Evolutionary conservation across 1,140 invertebrate species (phyloP).

Genomic region (Drosophila baimaii): DNA sequence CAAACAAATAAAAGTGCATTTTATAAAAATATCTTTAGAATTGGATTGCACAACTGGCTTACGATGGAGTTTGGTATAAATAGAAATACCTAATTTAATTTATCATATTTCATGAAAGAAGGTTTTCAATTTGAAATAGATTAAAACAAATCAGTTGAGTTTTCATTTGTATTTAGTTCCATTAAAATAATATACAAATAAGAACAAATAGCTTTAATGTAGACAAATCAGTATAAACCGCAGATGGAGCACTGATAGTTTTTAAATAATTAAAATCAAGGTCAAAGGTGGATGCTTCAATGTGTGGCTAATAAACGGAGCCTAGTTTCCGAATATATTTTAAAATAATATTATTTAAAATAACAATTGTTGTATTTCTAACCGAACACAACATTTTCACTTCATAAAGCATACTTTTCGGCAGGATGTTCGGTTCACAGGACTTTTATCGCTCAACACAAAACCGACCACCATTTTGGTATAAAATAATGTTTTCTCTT

Average conservation of each 20-base stretch:
- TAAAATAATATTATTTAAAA: background rate
- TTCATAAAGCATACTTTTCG: constrained; percentile 15
- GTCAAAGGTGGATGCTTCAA: too few relatives aligned
- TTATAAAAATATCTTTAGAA: background rate
- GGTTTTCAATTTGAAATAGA: too few relatives aligned
- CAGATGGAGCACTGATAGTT: background rate
- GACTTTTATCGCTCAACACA: constrained; percentile 35
- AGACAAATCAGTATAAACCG: too few relatives aligned
- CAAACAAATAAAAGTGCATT: background rate
- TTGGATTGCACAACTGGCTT: background rate
- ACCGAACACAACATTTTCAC: background rate
- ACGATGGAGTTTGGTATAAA: too few relatives aligned
- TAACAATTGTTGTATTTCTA: background rate
- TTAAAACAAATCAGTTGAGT: too few relatives aligned
- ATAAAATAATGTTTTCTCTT: constrained; percentile 38
- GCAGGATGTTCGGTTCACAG: constrained; percentile 6
- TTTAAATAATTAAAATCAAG: background rate
- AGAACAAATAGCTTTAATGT: too few relatives aligned
- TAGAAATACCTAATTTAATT: too few relatives aligned
- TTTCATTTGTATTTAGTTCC: too few relatives aligned
- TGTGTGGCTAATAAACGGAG: too few relatives aligned
- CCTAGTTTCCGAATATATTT: background rate
- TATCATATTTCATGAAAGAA: too few relatives aligned
- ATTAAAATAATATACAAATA: too few relatives aligned
- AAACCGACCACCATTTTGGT: constrained; percentile 33